Conservation (phyloP, 2,797 vertebrate genomes). For the Chiroxiphia lanceolata region DNA sequence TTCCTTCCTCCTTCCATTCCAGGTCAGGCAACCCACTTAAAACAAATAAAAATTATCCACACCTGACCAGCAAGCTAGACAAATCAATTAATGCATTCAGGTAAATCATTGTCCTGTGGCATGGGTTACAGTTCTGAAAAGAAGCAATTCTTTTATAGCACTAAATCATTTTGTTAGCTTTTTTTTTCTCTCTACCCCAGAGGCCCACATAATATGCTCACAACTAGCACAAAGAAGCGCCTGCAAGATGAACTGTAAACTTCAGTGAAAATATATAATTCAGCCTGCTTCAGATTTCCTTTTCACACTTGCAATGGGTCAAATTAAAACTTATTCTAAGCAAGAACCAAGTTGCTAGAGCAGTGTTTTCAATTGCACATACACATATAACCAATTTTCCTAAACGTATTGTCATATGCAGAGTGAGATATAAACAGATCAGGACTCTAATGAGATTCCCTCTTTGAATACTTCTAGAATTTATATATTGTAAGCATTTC, state of each 20-base stretch:
- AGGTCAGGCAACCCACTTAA: neutral
- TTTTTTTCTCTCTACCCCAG: neutral
- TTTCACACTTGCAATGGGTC: neutral
- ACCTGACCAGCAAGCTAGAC: neutral
- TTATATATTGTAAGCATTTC: slow-evolving; percentile 59
- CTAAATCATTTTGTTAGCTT: neutral
- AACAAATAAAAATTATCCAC: neutral
- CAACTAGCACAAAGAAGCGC: neutral
- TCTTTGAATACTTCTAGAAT: slow-evolving; percentile 42
- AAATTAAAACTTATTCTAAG: neutral
- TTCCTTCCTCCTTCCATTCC: neutral
- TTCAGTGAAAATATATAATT: neutral
- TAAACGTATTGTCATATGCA: neutral
- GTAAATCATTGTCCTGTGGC: neutral
- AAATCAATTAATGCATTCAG: neutral
- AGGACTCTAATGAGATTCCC: neutral
- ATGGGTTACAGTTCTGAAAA: neutral
- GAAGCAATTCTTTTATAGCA: neutral
- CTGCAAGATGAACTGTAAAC: neutral
- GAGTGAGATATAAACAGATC: slow-evolving; percentile 51
- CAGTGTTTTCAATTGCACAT: neutral
- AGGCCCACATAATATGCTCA: neutral
- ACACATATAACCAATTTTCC: neutral
- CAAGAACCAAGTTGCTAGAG: neutral
- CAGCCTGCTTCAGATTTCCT: neutral